Base-by-base conservation (phyloP, 2,888 invertebrate genomes). In the Andrena praecox region DNA sequence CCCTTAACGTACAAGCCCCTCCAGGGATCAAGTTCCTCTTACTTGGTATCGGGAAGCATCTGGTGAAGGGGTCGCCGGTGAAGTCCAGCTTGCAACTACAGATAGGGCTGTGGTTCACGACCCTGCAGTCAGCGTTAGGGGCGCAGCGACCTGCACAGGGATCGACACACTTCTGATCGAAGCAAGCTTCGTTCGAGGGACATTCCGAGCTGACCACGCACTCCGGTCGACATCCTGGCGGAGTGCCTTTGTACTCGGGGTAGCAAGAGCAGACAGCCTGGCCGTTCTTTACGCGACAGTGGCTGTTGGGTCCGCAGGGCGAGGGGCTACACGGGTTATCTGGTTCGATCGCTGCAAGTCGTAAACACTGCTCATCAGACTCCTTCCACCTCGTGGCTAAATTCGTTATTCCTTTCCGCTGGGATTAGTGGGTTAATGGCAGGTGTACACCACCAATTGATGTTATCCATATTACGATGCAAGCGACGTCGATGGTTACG, bases 191-290 rank as follows among this genome's bases (percentile, higher is more conserved):
- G 87, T 96, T 96, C 60, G 96, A 94, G 5, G 96, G 94, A 94
- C 98, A 98, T 93, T 98, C 97, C 3, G 96, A 95, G 91, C 97
- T 97, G 20, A 96, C 96, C 8, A 96, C 96, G 93, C 98, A 98
- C 93, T 97, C 97, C 5, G 97, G 97, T 88, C 97, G 95, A 89
- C 97, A 97, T 70, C 96, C 95, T 42, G 97, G 97, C 67, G 97
- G 97, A 87, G 96, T 96, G 75, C 97, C 97, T 69, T 95, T 95
- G 93, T 96, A 97, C 62, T 96, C 96, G 80, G 96, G 95, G 77
- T 97, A 94, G 90, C 97, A 97, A 33, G 97, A 96, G 91, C 97
- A 98, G 10, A 97, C 82, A 1, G 94, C 94, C 78, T 94, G 94
- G 10, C 93, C 94, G 70, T 94, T 94, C 8, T 93, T 91, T 48